Percentiles rank a stretch among this genome's conserved stretches.
These are phyloP conservation scores for Ephestia elutella DNA, from an alignment of 1,140 invertebrate genomes.

Conservation along the genomic window DNA sequence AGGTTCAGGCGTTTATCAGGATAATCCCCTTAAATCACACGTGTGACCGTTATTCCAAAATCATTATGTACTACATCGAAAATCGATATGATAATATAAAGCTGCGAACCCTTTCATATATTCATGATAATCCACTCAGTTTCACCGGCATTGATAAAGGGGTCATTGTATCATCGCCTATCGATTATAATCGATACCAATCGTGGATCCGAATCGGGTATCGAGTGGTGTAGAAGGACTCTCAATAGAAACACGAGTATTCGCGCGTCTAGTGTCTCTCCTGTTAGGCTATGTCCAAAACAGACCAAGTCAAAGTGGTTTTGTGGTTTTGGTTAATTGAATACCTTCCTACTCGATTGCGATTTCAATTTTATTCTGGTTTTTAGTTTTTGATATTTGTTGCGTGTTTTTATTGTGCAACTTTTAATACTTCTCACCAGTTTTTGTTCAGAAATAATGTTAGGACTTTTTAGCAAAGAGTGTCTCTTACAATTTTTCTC, in stretches of 20 bases:
- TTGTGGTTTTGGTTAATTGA: constrained; percentile 36
- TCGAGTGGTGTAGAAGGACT: constrained; percentile 34
- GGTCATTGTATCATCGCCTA: constrained; percentile 35
- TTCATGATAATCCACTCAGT: constrained; percentile 5
- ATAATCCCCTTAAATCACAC: background rate
- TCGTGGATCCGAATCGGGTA: constrained; percentile 40
- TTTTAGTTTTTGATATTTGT: background rate
- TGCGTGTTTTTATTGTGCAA: too few relatives aligned
- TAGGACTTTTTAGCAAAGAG: too few relatives aligned
- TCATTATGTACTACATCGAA: background rate
- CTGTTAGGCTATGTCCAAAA: constrained; percentile 29
- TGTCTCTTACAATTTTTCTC: too few relatives aligned
- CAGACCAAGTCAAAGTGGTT: constrained; percentile 31
- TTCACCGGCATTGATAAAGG: constrained; percentile 22
- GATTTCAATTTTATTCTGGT: background rate
- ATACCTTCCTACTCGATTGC: constrained; percentile 28
- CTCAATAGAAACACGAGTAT: constrained; percentile 29
- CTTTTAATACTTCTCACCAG: too few relatives aligned
- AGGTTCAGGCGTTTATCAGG: too few relatives aligned
- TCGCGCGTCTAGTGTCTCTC: constrained; percentile 32
- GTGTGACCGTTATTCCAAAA: background rate
- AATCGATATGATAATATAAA: background rate
- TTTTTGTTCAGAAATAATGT: too few relatives aligned
- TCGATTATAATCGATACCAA: constrained; percentile 31
- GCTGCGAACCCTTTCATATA: background rate